Evolutionary conservation across 2,113 vertebrate species (phyloP).

Genomic region (Marmota monax): DNA sequence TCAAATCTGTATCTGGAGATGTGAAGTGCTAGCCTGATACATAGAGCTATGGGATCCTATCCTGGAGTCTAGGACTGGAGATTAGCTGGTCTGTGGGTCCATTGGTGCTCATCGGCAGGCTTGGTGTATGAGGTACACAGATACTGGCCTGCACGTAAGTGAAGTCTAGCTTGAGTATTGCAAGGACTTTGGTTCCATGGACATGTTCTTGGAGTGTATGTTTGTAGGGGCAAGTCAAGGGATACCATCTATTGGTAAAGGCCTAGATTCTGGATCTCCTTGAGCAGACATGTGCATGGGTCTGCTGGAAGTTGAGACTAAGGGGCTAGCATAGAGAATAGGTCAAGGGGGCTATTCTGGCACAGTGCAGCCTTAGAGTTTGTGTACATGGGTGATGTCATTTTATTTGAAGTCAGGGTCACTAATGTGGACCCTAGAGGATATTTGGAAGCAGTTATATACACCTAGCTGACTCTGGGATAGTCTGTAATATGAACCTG

Average conservation of each 20-base stretch:
- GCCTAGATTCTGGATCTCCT: not conserved
- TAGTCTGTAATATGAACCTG: not conserved
- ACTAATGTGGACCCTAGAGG: not conserved
- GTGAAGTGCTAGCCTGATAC: too few species aligned
- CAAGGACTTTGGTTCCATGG: too few species aligned
- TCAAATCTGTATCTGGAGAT: too few species aligned
- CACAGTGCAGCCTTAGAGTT: not conserved
- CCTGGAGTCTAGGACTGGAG: too few species aligned
- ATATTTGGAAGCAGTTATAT: not conserved
- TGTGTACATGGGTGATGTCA: not conserved
- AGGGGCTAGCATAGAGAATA: not conserved
- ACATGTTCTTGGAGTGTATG: too few species aligned
- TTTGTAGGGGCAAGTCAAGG: not conserved
- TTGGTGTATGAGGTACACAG: too few species aligned
- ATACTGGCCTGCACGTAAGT: too few species aligned
- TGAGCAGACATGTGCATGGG: not conserved
- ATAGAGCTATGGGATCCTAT: too few species aligned
- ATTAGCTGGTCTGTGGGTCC: too few species aligned
- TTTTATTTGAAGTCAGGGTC: not conserved
- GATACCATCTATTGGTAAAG: too few species aligned
- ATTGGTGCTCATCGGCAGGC: too few species aligned
- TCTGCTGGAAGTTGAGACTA: not conserved
- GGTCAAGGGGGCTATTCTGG: fast-evolving
- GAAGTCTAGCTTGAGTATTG: too few species aligned
- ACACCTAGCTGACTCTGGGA: not conserved